Conservation (phyloP, 2,888 invertebrate genomes). For the Melieria crassipennis region DNA sequence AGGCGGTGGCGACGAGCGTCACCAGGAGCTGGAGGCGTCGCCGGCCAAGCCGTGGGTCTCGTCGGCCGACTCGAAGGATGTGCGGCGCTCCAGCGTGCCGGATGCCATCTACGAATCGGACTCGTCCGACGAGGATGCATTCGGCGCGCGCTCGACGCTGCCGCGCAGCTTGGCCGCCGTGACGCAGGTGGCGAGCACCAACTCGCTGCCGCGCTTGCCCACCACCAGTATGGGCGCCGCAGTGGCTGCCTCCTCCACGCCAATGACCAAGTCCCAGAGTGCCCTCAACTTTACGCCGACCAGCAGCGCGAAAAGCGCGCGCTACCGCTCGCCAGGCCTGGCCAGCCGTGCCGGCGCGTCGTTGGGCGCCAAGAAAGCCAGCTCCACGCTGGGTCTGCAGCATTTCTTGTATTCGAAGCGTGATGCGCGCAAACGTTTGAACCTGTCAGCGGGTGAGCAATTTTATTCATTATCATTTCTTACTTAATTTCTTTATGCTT, state of each 20-base stretch:
- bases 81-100: constrained; percentile 71
- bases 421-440: constrained; percentile 68
- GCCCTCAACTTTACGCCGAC: constrained; percentile 60
- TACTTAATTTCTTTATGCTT: constrained; percentile 29
- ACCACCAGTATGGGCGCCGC: constrained; percentile 64
- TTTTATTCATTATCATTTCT: constrained; percentile 32
- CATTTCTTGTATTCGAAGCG: constrained; percentile 71
- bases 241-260: constrained; percentile 59
- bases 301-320: constrained; percentile 82
- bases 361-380: constrained; percentile 75
- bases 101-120: constrained; percentile 61
- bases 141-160: constrained; percentile 70
- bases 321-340: constrained; percentile 82
- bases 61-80: constrained; percentile 57
- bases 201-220: constrained; percentile 81
- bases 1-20: constrained; percentile 70
- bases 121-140: constrained; percentile 54
- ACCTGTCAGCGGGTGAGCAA: constrained; percentile 71
- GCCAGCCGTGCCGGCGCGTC: constrained; percentile 68
- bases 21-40: constrained; percentile 58
- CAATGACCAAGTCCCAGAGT: constrained; percentile 72
- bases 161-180: constrained; percentile 72
- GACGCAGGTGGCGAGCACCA: constrained; percentile 71
- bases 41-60: constrained; percentile 63
- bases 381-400: constrained; percentile 70